Percentiles rank a stretch among this genome's conserved stretches.
phyloP scores from a whole-genome alignment of 2,888 invertebrate genomes.

The Metellina segmentata region DNA sequence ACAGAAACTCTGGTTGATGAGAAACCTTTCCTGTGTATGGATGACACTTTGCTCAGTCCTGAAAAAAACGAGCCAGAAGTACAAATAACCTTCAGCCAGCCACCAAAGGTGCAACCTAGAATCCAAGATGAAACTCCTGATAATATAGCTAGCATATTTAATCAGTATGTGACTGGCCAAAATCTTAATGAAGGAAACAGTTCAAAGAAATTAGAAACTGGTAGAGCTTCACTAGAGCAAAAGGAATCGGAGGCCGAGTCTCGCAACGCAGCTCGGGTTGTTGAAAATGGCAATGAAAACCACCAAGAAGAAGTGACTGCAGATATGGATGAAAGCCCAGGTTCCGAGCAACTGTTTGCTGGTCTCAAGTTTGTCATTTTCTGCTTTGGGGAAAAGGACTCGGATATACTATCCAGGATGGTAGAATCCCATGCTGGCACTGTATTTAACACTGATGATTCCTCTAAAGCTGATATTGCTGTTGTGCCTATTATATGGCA shows the following conservation, averaged over 20 bases:
- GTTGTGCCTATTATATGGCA: constrained; percentile 84
- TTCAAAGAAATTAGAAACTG: not conserved
- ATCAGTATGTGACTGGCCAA: constrained; percentile 79
- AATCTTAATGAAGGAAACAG: constrained; percentile 4
- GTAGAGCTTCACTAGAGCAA: not conserved
- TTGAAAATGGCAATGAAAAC: constrained; percentile 39
- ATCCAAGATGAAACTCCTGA: constrained; percentile 55
- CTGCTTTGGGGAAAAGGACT: constrained; percentile 80
- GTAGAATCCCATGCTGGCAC: constrained; percentile 83
- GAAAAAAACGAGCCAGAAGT: constrained; percentile 42
- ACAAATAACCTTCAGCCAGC: constrained; percentile 12
- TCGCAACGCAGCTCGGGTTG: constrained; percentile 16
- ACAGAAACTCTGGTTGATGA: constrained; percentile 84
- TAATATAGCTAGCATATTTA: constrained; percentile 80
- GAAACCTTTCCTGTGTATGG: constrained; percentile 73
- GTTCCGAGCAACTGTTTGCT: constrained; percentile 78
- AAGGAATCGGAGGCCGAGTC: not conserved
- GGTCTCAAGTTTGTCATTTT: constrained; percentile 80
- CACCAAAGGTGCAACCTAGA: not conserved
- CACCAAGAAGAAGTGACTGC: not conserved
- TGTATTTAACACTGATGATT: constrained; percentile 81
- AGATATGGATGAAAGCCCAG: constrained; percentile 70
- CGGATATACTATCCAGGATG: constrained; percentile 79
- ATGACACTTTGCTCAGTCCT: constrained; percentile 35
- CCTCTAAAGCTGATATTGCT: constrained; percentile 85